Evolutionary conservation across 2,888 invertebrate species (phyloP), one percentile per base, ranked within the genome.

Genomic region (Idaea biselata): DNA sequence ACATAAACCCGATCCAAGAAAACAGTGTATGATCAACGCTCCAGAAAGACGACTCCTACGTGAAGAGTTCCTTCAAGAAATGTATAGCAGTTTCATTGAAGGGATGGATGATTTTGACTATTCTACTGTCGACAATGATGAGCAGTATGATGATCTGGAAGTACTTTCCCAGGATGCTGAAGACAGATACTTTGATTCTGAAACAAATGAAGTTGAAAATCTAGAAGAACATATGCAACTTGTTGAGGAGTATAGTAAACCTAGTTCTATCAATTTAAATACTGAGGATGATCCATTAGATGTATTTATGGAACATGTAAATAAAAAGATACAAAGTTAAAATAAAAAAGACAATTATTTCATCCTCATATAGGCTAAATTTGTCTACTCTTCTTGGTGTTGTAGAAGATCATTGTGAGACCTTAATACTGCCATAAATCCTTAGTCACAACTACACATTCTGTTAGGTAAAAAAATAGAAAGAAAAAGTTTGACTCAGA

Each of bases 51-150:
- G 93, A 65, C 84, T 97, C 57, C 84, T 98, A 1, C 93, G 94
- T 63, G 94, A 96, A 76, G 98, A 98, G 85, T 98, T 98, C 82
- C 85, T 96, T 7, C 95, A 96, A 58, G 94, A 96, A 70, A 97
- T 98, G 97, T 96, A 96, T 80, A 94, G 95, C 73, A 96, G 94
- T 77, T 98, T 98, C 82, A 86, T 98, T 55, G 94, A 95, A 68
- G 98, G 98, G 0, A 94, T 95, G 77, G 98, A 98, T 86, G 96
- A 97, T 70, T 96, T 97, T 88, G 97, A 98, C 86, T 98, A 98
- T 79, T 91, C 94, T 55, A 90, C 93, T 68, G 95, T 98, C 4
- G 98, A 98, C 83, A 93, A 95, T 72, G 96, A 97, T 89, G 94
- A 95, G 57, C 95, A 95, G 61, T 96, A 96, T 85, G 98, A 98